phyloP scores from a whole-genome alignment of 2,797 vertebrate genomes.

The Crossoptilon crossoptilon region DNA sequence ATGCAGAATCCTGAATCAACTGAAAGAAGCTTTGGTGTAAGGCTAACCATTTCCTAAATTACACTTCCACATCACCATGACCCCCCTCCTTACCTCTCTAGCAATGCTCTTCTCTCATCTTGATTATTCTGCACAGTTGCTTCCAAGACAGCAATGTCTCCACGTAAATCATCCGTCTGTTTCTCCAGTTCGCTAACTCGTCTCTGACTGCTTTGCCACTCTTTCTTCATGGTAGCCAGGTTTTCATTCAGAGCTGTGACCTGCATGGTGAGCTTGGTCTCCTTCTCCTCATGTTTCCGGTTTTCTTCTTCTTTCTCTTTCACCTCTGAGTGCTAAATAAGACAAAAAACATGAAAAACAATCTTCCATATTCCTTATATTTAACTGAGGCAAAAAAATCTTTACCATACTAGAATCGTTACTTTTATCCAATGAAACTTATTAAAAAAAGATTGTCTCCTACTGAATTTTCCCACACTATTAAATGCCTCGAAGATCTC shows the following conservation, averaged over 20 bases:
- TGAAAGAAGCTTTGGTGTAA: neutral
- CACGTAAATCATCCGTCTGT: conserved; percentile 94
- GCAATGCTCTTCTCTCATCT: conserved; percentile 93
- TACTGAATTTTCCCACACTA: neutral
- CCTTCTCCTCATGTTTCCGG: conserved; percentile 88
- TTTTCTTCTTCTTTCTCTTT: conserved; percentile 87
- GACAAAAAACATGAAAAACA: neutral
- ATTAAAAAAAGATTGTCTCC: neutral
- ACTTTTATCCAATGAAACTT: neutral
- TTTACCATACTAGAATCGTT: neutral
- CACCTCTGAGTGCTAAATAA: conserved; percentile 85
- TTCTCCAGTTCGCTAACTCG: conserved; percentile 94
- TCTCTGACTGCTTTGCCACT: conserved; percentile 94
- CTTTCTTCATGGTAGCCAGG: conserved; percentile 94
- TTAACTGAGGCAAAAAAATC: conserved; percentile 20
- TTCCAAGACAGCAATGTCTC: conserved; percentile 96
- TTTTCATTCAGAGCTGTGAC: conserved; percentile 95
- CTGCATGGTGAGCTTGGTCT: conserved; percentile 88
- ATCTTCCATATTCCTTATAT: neutral
- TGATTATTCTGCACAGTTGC: conserved; percentile 98
- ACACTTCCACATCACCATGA: rapidly evolving
- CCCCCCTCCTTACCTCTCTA: conserved; percentile 87
- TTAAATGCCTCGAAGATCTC: neutral
- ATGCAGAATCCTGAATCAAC: neutral
- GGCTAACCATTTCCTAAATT: neutral